phyloP scores from a whole-genome alignment of 1,140 invertebrate genomes.

The Cyphomyrmex costatus region DNA sequence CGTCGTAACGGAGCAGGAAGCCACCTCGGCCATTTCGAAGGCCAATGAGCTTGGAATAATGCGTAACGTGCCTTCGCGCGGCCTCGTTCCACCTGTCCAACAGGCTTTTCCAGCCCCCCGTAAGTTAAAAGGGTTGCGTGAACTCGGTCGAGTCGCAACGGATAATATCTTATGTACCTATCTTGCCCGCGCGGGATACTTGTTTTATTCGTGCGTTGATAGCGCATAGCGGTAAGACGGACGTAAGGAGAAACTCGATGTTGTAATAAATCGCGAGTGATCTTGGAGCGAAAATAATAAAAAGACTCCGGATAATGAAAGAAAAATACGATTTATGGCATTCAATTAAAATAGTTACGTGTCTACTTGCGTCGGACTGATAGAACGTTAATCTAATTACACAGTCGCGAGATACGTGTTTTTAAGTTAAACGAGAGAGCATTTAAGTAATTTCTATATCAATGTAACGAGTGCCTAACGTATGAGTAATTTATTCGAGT shows the following conservation, averaged over 20 bases:
- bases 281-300: slow-evolving; percentile 20
- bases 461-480: background rate
- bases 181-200: slow-evolving; percentile 12
- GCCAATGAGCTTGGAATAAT: slow-evolving; percentile 45
- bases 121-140: slow-evolving; percentile 49
- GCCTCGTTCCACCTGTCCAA: slow-evolving; percentile 48
- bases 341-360: slow-evolving; percentile 34
- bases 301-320: background rate
- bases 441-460: slow-evolving; percentile 8
- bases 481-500: background rate
- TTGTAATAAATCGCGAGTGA: background rate
- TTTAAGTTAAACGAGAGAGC: background rate
- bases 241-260: background rate
- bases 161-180: slow-evolving; percentile 33
- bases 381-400: slow-evolving; percentile 7
- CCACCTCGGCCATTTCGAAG: slow-evolving; percentile 10
- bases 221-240: slow-evolving; percentile 33
- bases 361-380: background rate
- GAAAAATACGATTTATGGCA: slow-evolving; percentile 25
- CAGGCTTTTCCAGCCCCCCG: slow-evolving; percentile 57
- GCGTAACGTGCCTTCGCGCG: slow-evolving; percentile 37
- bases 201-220: slow-evolving; percentile 35
- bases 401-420: background rate
- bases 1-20: slow-evolving; percentile 40
- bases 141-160: slow-evolving; percentile 11